Evolutionary conservation across 2,888 invertebrate species (phyloP), one percentile per base, ranked within the genome.

Genomic region (Chrysomela aeneicollis): DNA sequence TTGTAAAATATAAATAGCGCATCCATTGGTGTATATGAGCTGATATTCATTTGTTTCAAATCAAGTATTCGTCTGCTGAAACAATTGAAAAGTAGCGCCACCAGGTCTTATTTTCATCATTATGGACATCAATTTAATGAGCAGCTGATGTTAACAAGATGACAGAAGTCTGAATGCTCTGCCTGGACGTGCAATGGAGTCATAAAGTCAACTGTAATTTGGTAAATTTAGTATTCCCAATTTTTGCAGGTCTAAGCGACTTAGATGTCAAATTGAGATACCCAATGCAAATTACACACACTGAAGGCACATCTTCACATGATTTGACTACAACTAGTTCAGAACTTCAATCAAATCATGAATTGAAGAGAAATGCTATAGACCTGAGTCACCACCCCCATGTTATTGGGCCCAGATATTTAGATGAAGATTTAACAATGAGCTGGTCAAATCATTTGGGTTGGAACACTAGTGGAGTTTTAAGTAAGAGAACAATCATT

Each of bases 351-450:
- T 1, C 32, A 21, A 42, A 10, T 32, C 63, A 26, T 22, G 26
- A 51, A 30, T 50, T 50, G 30, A 49, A 17, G 17, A 49, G 15
- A 15, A 8, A 22, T 17, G 5, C 21, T 15, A 5, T 19, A 12
- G 61, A 65, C 50, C 61, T 66, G 22, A 58, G 51, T 18, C 35
- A 94, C 79, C 84, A 93, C 82, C 87, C 90, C 0, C 77, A 92
- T 47, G 89, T 92, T 2, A 87, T 89, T 64, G 95, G 95, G 0
- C 90, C 92, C 0, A 84, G 92, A 65, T 94, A 93, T 80, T 86
- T 90, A 75, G 78, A 83, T 0, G 78, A 87, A 21, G 94, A 95
- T 80, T 82, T 95, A 47, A 85, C 85, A 66, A 84, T 90, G 67
- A 82, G 82, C 59, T 86, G 86, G 79, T 88, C 89, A 0, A 88